Evolutionary conservation across 2,797 vertebrate species (phyloP), one percentile per base, ranked within the genome.

Genomic region (Dendrocincla fuliginosa): DNA sequence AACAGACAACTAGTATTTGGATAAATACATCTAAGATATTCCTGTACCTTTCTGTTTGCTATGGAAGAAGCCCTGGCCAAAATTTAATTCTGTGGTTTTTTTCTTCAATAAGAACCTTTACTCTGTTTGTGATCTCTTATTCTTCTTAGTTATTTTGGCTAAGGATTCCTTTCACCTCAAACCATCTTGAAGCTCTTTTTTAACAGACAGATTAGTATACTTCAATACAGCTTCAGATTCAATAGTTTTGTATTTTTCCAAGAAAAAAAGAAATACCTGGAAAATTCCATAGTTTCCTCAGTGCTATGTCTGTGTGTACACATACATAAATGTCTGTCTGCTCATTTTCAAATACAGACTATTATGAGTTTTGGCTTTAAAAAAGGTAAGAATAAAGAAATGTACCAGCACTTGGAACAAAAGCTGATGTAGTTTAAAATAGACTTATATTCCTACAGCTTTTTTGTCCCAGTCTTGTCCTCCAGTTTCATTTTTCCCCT

Each of bases 261-360:
- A 47, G 6, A 50, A 41, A 68, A 89, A 76, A 46, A 20, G 1
- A 67, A 56, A 60, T 25, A 13, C 10, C 3, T 60, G 6, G 6
- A 57, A 77, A 70, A 84, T 30, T 0, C 8, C 3, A 4, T 33
- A 1, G 12, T 74, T 81, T 67, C 12, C 22, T 67, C 64, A 32
- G 7, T 14, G 65, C 2, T 0, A 0, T 50, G 16, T 14, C 47
- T 60, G 20, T 55, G 11, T n/a, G 9, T 20, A 32, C 20, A 33
- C 4, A 25, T n/a, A 28, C 3, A 6, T 15, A 20, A 52, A 28
- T 41, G 1, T 55, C 63, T 68, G 4, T 33, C 11, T 60, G 9
- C 33, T 80, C 3, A 39, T 84, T 75, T 87, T 12, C 5, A 13
- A 37, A 28, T 28, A 41, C 9, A 67, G 16, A 4, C 2, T 70